Evolutionary conservation across 1,140 invertebrate species (phyloP), one percentile per base, ranked within the genome.

Genomic region (Cydia amplana): DNA sequence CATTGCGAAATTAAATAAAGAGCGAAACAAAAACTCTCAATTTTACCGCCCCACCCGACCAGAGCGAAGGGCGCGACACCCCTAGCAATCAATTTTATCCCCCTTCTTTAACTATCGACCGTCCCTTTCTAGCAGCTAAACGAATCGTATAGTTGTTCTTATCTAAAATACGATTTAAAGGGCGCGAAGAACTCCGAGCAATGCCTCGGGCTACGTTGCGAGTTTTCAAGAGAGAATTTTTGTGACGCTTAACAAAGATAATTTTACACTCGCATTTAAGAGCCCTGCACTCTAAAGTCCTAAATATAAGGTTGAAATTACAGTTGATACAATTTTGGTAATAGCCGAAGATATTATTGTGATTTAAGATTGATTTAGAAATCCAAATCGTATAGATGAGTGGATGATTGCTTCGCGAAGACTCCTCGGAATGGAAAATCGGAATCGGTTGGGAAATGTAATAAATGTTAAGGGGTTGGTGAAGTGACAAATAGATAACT

Each of bases 1-100:
- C 90, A 90, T 91, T 80, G 87, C 88, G 79, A 89, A 90, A 91
- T 90, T 90, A 89, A 91, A 91, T 90, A 91, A 83, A 82, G 80
- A 77, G 76, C 86, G 87, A 90, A 90, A 90, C 86, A 90, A 91
- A 91, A 89, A 79, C 81, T 85, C 82, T 86, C 85, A 79, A 84
- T 75, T 75, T 55, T 65, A 79, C 79, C 78, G 78, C 87, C 85
- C 88, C 87, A 85, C 88, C 90, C 87, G 83, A 81, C 86, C 75
- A 79, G 75, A 82, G 82, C 74, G 77, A 80, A 88, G 88, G 87
- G 90, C 83, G 85, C 82, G 74, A 81, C 86, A 90, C 89, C 88
- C 89, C 88, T 81, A 81, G 79, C 79, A 87, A 88, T 89, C 87
- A 89, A 91, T 89, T 86, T 81, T 79, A 82, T 82, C 88, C 88